Percentiles rank a stretch among this genome's conserved stretches.
These are phyloP conservation scores for Esox niger DNA, from an alignment of 2,113 vertebrate genomes.

Conservation along the genomic window DNA sequence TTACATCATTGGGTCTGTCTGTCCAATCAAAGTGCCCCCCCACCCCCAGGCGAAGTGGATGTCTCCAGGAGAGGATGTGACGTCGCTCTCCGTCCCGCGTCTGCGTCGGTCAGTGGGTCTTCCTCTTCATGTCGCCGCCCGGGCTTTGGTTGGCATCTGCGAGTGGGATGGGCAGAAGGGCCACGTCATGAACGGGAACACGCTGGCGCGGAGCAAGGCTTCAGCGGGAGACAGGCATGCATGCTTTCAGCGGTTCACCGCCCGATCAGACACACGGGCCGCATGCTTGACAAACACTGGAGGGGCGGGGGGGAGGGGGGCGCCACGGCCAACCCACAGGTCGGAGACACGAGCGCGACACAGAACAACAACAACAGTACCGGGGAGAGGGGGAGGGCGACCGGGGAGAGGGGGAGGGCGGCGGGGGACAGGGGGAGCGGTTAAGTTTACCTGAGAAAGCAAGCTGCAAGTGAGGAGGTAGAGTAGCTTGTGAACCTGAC, in stretches of 20 bases:
- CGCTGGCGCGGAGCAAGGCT: background rate
- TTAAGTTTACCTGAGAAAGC: slow-evolving; percentile 87
- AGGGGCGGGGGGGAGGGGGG: slow-evolving; percentile 9
- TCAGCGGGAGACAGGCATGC: too few relatives aligned
- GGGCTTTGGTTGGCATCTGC: slow-evolving; percentile 97
- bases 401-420: slow-evolving; percentile 10
- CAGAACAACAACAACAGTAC: slow-evolving; percentile 11
- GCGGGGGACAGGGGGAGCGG: background rate
- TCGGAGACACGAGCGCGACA: slow-evolving; percentile 10
- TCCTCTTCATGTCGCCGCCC: slow-evolving; percentile 92
- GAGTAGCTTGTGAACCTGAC: slow-evolving; percentile 89
- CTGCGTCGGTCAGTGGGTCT: slow-evolving; percentile 86
- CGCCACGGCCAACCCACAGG: slow-evolving; percentile 16
- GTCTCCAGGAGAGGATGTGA: slow-evolving; percentile 30
- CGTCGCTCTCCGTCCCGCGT: slow-evolving; percentile 22
- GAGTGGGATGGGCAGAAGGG: slow-evolving; percentile 29
- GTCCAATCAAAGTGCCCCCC: slow-evolving; percentile 28
- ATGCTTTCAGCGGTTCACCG: too few relatives aligned
- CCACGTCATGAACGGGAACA: background rate
- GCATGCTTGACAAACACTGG: too few relatives aligned
- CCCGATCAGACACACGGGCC: too few relatives aligned
- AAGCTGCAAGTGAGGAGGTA: slow-evolving; percentile 94
- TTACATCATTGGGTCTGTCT: slow-evolving; percentile 20
- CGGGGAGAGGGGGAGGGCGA: slow-evolving; percentile 1
- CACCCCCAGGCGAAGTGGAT: too few relatives aligned